Evolutionary conservation across 2,113 vertebrate genomes (phyloP), one percentile per base, ranked within the genome.

Genomic region (Onychorhynchus coronatus): DNA sequence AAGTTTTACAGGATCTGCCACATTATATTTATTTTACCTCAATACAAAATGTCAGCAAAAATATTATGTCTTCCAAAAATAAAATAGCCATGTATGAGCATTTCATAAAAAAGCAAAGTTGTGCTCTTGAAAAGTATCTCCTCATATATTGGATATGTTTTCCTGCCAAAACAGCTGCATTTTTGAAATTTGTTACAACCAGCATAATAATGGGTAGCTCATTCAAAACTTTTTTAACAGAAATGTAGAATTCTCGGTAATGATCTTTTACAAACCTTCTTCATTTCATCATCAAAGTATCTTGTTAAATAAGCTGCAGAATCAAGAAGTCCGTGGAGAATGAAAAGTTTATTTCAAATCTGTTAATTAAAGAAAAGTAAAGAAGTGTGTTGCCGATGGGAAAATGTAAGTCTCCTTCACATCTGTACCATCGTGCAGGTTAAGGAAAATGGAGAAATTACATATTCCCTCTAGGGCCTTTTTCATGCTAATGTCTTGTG

Each of bases 281-380:
- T 33, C 56, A 80, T 62, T 73, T 93, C 35, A 39, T 70, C 59
- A 58, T 92, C 67, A 93, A 92, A 74, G 76, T 42, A 27, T 71
- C 56, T 80, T 91, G 28, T 71, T 94, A 91, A 97, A 91, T 87
- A 93, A 79, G 30, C 63, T 84, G 23, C 16, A 41, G 77, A 75
- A 56, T 78, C 17, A 56, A 93, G n/a, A 82, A 76, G 25, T 72
- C 91, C 39, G 1, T 63, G 41, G 89, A 87, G 89, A 94, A 75
- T 61, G 18, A 87, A 59, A 95, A 78, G 42, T 76, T 93, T 83
- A 91, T 97, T 93, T 91, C 63, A 74, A 89, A 80, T 62, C 50
- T 66, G 25, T 96, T 96, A 93, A 91, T 91, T 96, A 95, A 94
- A 49, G 52, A 79, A 75, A 92, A 88, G 33, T 49, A 25, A 49